These are phyloP conservation scores for Cantharis rustica DNA, from an alignment of 2,888 invertebrate species.

Conservation along the genomic window DNA sequence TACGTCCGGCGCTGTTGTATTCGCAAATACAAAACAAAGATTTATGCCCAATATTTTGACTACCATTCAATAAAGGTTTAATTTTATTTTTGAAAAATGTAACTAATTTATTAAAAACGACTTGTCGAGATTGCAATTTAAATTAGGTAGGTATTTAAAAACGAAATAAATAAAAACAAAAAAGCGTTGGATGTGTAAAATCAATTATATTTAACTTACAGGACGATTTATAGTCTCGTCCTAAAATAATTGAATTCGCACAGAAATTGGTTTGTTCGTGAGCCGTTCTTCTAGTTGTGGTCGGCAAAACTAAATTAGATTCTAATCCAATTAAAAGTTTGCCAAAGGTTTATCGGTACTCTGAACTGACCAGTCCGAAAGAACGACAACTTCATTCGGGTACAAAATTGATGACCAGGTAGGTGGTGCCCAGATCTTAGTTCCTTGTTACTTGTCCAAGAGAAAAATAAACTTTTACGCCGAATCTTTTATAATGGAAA, in stretches of 20 bases:
- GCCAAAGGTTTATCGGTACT: constrained; percentile 47
- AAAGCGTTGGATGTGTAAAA: constrained; percentile 16
- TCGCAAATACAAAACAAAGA: constrained; percentile 26
- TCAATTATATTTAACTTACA: constrained; percentile 31
- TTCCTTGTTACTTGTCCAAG: constrained; percentile 32
- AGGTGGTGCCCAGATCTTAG: constrained; percentile 35
- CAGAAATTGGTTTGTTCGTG: constrained; percentile 53
- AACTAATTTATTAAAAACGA: neutral
- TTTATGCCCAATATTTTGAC: constrained; percentile 22
- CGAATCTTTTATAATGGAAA: neutral
- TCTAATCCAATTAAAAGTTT: constrained; percentile 60
- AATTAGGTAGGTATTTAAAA: neutral
- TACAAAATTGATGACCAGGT: constrained; percentile 51
- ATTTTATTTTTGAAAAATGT: neutral
- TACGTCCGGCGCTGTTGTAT: constrained; percentile 23
- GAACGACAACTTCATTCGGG: constrained; percentile 39
- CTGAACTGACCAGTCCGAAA: constrained; percentile 39
- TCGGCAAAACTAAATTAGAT: constrained; percentile 58
- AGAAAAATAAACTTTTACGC: constrained; percentile 42
- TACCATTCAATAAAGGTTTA: neutral
- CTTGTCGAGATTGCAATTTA: neutral
- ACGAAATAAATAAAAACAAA: neutral
- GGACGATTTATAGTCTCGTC: constrained; percentile 32
- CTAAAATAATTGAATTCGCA: constrained; percentile 37
- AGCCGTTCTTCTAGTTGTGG: constrained; percentile 47